Conservation (phyloP, 2,797 vertebrate species). For the Benthosema pterotum region DNA sequence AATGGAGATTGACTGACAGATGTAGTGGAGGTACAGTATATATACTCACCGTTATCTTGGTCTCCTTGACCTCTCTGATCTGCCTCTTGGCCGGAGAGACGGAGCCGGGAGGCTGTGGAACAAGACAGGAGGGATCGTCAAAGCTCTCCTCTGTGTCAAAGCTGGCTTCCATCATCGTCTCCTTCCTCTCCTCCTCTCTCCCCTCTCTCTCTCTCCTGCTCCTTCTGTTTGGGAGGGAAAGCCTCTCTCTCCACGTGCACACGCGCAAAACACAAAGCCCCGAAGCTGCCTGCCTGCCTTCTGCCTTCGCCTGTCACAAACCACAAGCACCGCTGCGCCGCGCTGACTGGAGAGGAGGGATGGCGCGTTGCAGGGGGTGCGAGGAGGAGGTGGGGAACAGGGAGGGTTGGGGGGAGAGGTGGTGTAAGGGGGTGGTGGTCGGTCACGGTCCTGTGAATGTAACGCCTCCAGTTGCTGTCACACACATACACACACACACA, state of each 20-base stretch:
- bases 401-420: not conserved
- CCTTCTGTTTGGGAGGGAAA: slow-evolving; percentile 63
- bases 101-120: slow-evolving; percentile 90
- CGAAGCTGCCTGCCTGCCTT: slow-evolving; percentile 52
- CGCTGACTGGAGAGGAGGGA: slow-evolving; percentile 57
- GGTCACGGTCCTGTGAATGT: slow-evolving; percentile 47
- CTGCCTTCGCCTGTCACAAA: no score
- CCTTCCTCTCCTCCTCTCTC: no score
- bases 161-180: slow-evolving; percentile 80
- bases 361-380: slow-evolving; percentile 36
- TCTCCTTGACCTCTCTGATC: slow-evolving; percentile 89
- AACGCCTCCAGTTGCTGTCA: slow-evolving; percentile 57
- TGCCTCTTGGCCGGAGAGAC: slow-evolving; percentile 89
- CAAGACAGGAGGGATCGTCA: slow-evolving; percentile 85
- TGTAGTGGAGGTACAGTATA: slow-evolving; percentile 3
- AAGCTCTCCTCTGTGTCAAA: slow-evolving; percentile 90
- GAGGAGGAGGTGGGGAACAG: slow-evolving; percentile 10
- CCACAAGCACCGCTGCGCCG: slow-evolving; percentile 39
- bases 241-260: slow-evolving; percentile 43
- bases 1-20: slow-evolving; percentile 10
- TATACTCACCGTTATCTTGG: slow-evolving; percentile 88
- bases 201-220: slow-evolving; percentile 52
- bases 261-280: slow-evolving; percentile 34
- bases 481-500: slow-evolving; percentile 18
- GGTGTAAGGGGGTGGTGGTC: slow-evolving; percentile 20